A percentile compares a stretch with the other conserved stretches of the same genome.
phyloP scores from a whole-genome alignment of 1,140 invertebrate genomes.

The Zaprionus vittiger region DNA sequence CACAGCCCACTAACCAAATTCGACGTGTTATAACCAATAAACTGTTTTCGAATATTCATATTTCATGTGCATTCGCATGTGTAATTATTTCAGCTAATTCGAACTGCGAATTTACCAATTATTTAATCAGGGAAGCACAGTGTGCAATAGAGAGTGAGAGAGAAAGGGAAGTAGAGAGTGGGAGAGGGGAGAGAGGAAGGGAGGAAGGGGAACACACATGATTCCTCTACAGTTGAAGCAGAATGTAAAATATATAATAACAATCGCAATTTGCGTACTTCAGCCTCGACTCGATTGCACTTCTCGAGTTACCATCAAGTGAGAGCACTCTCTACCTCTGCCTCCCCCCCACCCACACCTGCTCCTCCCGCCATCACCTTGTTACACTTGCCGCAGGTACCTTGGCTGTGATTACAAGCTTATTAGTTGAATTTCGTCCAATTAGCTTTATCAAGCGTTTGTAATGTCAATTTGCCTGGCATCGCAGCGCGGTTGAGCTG shows the following conservation, averaged over 20 bases:
- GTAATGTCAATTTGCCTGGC: constrained; percentile 3
- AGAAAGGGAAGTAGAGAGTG: constrained; percentile 16
- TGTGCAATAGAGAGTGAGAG: constrained; percentile 36
- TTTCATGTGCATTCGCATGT: constrained; percentile 38
- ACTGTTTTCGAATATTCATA: not conserved
- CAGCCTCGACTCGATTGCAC: constrained; percentile 31
- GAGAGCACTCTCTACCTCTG: not conserved
- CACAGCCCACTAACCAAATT: too few relatives aligned
- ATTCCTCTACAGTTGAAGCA: not conserved
- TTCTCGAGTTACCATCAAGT: not conserved
- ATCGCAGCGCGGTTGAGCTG: not conserved
- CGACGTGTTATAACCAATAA: not conserved
- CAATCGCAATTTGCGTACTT: constrained; percentile 47
- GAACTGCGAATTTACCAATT: constrained; percentile 44
- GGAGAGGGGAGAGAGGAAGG: not conserved
- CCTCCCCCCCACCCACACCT: not conserved
- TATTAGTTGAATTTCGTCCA: constrained; percentile 11
- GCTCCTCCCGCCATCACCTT: not conserved
- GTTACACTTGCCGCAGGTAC: constrained; percentile 1
- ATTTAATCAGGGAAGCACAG: constrained; percentile 64
- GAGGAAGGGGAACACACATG: not conserved
- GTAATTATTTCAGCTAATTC: constrained; percentile 60
- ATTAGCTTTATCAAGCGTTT: constrained; percentile 11
- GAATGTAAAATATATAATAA: constrained; percentile 57
- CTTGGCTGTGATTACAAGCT: constrained; percentile 14